phyloP scores from a whole-genome alignment of 2,888 invertebrate species.

The Crematogaster levior region DNA sequence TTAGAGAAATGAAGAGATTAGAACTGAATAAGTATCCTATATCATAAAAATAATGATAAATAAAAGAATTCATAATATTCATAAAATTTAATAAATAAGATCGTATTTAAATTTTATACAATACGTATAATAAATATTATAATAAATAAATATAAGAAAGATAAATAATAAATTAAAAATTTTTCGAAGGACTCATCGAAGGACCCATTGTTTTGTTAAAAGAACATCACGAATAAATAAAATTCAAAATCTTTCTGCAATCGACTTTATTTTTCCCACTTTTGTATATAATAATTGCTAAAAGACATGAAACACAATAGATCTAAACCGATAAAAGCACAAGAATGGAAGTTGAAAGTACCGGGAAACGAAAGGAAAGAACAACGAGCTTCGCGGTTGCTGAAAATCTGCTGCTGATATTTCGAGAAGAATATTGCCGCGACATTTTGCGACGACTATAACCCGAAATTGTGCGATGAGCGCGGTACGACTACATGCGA shows the following conservation, averaged over 20 bases:
- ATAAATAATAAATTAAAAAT: background rate
- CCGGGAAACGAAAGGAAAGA: background rate
- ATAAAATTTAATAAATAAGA: background rate
- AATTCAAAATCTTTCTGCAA: background rate
- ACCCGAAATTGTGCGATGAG: slow-evolving; percentile 9
- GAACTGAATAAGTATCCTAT: background rate
- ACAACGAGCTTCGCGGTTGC: background rate
- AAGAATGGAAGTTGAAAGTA: slow-evolving; percentile 28
- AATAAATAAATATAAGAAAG: background rate
- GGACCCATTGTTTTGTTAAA: background rate
- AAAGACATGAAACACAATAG: background rate
- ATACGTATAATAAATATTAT: too few species aligned
- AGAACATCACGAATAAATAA: background rate
- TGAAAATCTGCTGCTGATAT: slow-evolving; percentile 31
- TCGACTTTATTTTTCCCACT: background rate
- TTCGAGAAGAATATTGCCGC: slow-evolving; percentile 8
- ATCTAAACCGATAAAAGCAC: background rate
- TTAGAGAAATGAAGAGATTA: background rate
- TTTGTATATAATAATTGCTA: background rate
- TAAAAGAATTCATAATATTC: background rate
- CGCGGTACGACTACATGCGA: slow-evolving; percentile 43
- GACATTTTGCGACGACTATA: slow-evolving; percentile 42
- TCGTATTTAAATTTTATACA: too few species aligned
- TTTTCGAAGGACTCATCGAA: background rate
- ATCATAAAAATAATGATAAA: background rate